Evolutionary conservation across 1,140 invertebrate genomes (phyloP), one percentile per base, ranked within the genome.

Genomic region (Drosophila sp.): DNA sequence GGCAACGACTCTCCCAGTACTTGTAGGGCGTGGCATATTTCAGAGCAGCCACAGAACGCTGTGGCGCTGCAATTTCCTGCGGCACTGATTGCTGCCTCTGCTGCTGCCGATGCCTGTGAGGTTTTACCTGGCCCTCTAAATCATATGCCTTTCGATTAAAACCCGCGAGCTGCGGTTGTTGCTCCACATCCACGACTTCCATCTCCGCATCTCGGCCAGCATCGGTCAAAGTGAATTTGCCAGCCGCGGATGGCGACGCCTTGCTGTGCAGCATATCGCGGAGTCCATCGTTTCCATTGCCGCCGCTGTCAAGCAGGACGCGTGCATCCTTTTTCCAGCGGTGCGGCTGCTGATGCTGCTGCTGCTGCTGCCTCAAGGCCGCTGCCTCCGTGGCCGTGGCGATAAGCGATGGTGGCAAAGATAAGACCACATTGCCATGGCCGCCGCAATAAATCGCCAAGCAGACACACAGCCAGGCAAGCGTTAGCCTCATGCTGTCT

Each of bases 341-440:
- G 38, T 47, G 23, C 40, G 40, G 63, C 50, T 72, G 67, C 50
- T 73, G 71, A 23, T 62, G 72, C 17, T 44, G 67, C 50, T 73
- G 71, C 27, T 62, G 72, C 17, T 44, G 54, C 3, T 57, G 61
- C 38, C 80, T 78, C 86, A 91, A 90, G 90, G 90, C 90, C 86
- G 78, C 79, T 77, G 83, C 86, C 68, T 81, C 84, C 55, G 82
- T 81, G 38, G 81, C 80, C 61, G 71, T 71, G 50, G 85, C 86
- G 90, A 91, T 91, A 91, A 91, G 86, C 90, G 90, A 91, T 91
- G 86, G 90, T 91, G 90, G 90, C 80, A 91, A 85, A 91, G 90
- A 91, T 91, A 91, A 86, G 47, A 80, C 90, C 61, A 84, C 75
- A 66, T 84, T 74, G 84, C 85, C 78, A 41, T 79, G 83, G 60